Evolutionary conservation across 1,140 invertebrate species (phyloP), one percentile per base, ranked within the genome.

Genomic region (Camponotus floridanus): DNA sequence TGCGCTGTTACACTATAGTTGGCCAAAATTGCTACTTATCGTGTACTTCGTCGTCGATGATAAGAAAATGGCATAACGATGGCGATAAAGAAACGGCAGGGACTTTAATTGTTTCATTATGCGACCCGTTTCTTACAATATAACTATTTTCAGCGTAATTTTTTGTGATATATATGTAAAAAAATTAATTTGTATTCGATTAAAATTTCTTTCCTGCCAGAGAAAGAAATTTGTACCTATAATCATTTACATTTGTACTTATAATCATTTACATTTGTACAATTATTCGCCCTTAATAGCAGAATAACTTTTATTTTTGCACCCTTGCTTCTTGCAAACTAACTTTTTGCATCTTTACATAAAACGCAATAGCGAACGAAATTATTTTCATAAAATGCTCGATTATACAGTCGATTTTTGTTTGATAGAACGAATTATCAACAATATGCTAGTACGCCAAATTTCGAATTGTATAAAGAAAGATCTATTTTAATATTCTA

Each of bases 21-120:
- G 39, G 55, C 68, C 79, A 39, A 83, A 83, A 83, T 83, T 83
- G 55, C 79, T 74, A 70, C 79, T 83, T 83, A 83, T 83, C 68
- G 57, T n/a, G n/a, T 21, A 62, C 45, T n/a, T 48, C 76, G 76
- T 45, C 76, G 64, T 21, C n/a, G 1, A 73, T 45, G 79, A 83
- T 83, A 74, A 83, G 68, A 26, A 55, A 39, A 31, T 36, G 7
- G 31, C 18, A 48, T 36, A 45, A 42, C 64, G 45, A 73, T 26
- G 39, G 51, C 64, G 65, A 81, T 81, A 81, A 81, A 81, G 78
- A 71, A 81, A 73, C 45, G 21, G 4, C 36, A 55, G 39, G 26
- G 13, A 62, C 62, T 59, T 59, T 21, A 83, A 83, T 83, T 26
- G 68, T 83, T 61, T 83, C 68, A 83, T 83, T 83, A 62, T 74